phyloP scores from a whole-genome alignment of 2,113 vertebrate species.

The Gadus chalcogrammus region DNA sequence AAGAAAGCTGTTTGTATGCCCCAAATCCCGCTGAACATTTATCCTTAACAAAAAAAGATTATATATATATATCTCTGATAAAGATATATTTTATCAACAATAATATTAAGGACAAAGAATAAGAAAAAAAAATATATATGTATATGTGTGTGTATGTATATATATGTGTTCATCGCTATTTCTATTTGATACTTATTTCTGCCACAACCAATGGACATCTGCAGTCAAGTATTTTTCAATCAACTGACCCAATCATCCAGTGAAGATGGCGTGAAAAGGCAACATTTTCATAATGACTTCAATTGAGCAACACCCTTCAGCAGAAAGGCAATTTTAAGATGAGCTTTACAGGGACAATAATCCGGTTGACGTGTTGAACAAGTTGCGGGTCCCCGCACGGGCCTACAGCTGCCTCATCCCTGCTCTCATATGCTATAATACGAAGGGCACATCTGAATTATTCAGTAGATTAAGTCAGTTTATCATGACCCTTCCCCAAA shows the following conservation, averaged over 20 bases:
- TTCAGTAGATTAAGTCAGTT: slow-evolving; percentile 61
- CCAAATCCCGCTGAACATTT: slow-evolving; percentile 59
- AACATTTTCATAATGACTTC: slow-evolving; percentile 5
- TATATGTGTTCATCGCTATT: too few species aligned
- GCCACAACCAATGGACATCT: slow-evolving; percentile 9
- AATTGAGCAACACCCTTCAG: slow-evolving; percentile 13
- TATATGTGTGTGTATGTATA: too few species aligned
- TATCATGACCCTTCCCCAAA: slow-evolving; percentile 49
- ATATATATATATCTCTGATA: slow-evolving; percentile 15
- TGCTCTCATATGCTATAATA: slow-evolving; percentile 47
- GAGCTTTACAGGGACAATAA: slow-evolving; percentile 11
- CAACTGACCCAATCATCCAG: slow-evolving; percentile 4
- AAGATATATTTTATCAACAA: slow-evolving; percentile 18
- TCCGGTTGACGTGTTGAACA: slow-evolving; percentile 38
- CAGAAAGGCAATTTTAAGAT: slow-evolving; percentile 15
- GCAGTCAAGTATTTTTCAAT: neutral
- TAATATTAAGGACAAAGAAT: slow-evolving; percentile 24
- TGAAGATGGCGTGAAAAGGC: slow-evolving; percentile 21
- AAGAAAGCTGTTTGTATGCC: slow-evolving; percentile 59
- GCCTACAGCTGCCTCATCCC: slow-evolving; percentile 32
- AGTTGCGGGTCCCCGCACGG: slow-evolving; percentile 31
- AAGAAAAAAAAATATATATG: too few species aligned
- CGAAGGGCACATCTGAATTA: slow-evolving; percentile 55
- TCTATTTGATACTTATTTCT: neutral
- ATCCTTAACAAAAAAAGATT: slow-evolving; percentile 31